Percentiles rank a stretch among this genome's conserved stretches.
phyloP scores from a whole-genome alignment of 2,888 invertebrate species.

The Stegana nigrithorax region DNA sequence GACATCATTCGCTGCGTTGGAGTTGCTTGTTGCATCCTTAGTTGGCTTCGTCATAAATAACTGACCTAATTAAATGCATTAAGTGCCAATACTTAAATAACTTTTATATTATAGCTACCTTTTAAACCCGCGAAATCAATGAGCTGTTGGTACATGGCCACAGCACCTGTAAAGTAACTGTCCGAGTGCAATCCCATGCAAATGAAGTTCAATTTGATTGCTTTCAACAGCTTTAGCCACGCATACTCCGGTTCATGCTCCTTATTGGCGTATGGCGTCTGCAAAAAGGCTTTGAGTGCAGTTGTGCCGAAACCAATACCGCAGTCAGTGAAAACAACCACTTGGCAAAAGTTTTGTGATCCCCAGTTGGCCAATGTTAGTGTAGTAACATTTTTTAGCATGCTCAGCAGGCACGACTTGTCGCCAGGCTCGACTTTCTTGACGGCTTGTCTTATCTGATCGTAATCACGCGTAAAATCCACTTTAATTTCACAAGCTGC shows the following conservation, averaged over 20 bases:
- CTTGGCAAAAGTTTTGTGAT: constrained; percentile 85
- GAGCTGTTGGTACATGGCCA: constrained; percentile 77
- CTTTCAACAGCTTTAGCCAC: constrained; percentile 83
- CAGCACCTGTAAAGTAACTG: constrained; percentile 69
- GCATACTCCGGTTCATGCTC: constrained; percentile 65
- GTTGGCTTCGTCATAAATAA: constrained; percentile 53
- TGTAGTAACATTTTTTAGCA: constrained; percentile 82
- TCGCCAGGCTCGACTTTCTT: constrained; percentile 85
- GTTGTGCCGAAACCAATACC: constrained; percentile 74
- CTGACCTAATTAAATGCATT: constrained; percentile 43
- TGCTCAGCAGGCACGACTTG: constrained; percentile 85
- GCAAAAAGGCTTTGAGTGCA: constrained; percentile 73
- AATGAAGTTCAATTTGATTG: constrained; percentile 83
- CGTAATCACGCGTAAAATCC: constrained; percentile 91
- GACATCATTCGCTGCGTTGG: constrained; percentile 13
- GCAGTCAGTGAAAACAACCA: constrained; percentile 82
- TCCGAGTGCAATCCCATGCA: constrained; percentile 78
- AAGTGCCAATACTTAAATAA: not conserved
- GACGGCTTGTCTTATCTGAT: constrained; percentile 80
- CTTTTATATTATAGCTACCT: constrained; percentile 66
- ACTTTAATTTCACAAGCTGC: constrained; percentile 74
- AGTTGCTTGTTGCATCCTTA: constrained; percentile 35
- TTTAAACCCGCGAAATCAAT: constrained; percentile 81
- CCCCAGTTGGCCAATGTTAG: constrained; percentile 91
- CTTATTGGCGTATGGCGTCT: constrained; percentile 50